phyloP scores from a whole-genome alignment of 1,140 invertebrate species.

The Drosophila kurseongensis region DNA sequence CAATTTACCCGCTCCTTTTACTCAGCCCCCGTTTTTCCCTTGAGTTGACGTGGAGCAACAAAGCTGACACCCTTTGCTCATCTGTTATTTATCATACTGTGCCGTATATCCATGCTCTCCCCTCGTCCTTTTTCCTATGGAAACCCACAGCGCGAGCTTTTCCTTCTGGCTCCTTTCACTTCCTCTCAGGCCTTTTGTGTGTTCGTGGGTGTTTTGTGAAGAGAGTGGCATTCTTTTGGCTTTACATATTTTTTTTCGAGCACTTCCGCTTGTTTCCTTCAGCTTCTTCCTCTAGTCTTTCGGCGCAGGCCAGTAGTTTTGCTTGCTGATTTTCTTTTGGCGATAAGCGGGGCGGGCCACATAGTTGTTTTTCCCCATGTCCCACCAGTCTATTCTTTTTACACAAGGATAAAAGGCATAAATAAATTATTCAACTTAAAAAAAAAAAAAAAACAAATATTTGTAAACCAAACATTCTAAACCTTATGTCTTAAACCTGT shows the following conservation, averaged over 20 bases:
- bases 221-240: constrained; percentile 28
- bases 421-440: background rate
- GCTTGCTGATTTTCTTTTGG: constrained; percentile 54
- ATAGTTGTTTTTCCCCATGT: constrained; percentile 23
- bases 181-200: constrained; percentile 22
- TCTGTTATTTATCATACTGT: constrained; percentile 77
- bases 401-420: background rate
- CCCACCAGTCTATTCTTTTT: constrained; percentile 5
- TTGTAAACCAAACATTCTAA: too few species aligned
- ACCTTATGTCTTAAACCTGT: too few species aligned
- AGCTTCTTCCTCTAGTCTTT: constrained; percentile 26
- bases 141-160: constrained; percentile 22
- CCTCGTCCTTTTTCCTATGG: constrained; percentile 2
- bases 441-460: background rate
- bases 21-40: constrained; percentile 11
- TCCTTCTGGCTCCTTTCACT: constrained; percentile 20
- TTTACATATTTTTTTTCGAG: constrained; percentile 44
- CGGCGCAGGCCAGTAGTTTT: constrained; percentile 18
- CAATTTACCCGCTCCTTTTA: constrained; percentile 27
- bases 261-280: constrained; percentile 60
- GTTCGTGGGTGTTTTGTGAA: constrained; percentile 3
- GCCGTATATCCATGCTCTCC: constrained; percentile 20
- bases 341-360: constrained; percentile 56
- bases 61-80: constrained; percentile 71
- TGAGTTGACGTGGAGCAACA: constrained; percentile 17